These are phyloP conservation scores for Hypanus sabinus DNA, from an alignment of 2,113 vertebrate genomes.

Conservation along the genomic window DNA sequence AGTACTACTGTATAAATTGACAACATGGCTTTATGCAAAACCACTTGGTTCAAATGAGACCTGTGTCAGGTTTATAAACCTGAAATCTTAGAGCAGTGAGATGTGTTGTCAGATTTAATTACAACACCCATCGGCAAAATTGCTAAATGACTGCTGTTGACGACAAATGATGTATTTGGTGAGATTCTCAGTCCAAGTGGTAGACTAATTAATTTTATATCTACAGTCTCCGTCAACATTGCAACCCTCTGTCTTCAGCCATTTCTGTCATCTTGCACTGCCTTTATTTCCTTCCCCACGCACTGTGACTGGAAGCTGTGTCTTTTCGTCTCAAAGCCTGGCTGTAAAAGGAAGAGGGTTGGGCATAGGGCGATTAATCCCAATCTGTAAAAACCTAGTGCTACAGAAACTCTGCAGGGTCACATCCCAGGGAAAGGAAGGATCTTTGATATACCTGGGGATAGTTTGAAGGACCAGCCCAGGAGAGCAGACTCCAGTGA, in stretches of 20 bases:
- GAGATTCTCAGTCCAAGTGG: not conserved
- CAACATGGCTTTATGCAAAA: constrained; percentile 1
- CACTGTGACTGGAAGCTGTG: too few species aligned
- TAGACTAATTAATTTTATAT: not conserved
- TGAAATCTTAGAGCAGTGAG: not conserved
- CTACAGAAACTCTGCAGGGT: too few species aligned
- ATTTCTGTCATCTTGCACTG: not conserved
- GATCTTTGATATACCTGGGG: too few species aligned
- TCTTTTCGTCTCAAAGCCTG: too few species aligned
- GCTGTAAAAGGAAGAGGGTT: too few species aligned
- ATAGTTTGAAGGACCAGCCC: too few species aligned
- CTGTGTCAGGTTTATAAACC: constrained; percentile 1
- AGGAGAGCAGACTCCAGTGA: too few species aligned
- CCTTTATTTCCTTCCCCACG: not conserved
- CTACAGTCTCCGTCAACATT: not conserved
- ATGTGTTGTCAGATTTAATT: not conserved
- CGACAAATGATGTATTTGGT: not conserved
- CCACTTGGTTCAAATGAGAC: not conserved
- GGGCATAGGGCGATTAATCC: too few species aligned
- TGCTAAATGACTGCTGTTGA: not conserved
- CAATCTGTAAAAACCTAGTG: too few species aligned
- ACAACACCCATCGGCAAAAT: not conserved
- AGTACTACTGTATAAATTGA: not conserved
- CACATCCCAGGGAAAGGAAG: too few species aligned
- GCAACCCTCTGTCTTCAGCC: not conserved